phyloP scores from a whole-genome alignment of 2,797 vertebrate species.

The Nasua narica region DNA sequence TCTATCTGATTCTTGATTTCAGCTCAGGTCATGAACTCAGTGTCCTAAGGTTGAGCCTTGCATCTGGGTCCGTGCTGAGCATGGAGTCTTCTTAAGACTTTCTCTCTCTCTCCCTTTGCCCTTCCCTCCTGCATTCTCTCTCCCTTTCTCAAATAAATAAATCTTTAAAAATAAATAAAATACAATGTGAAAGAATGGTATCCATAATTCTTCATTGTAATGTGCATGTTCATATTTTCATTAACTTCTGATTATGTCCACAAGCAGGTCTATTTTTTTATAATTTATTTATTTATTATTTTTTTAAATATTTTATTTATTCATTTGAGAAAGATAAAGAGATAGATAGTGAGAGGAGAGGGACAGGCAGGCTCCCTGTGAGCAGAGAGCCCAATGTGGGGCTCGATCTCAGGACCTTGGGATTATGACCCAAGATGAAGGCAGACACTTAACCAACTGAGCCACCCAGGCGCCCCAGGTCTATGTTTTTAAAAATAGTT shows the following conservation, averaged over 20 bases:
- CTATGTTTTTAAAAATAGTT: neutral
- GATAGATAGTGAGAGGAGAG: too few relatives aligned
- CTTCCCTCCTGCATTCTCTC: neutral
- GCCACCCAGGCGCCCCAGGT: neutral
- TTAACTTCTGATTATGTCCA: neutral
- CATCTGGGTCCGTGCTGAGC: neutral
- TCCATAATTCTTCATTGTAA: neutral
- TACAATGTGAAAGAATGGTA: neutral
- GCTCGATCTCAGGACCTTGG: too few relatives aligned
- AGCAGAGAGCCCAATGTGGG: too few relatives aligned
- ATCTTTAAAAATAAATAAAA: neutral
- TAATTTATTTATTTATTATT: too few relatives aligned
- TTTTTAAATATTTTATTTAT: too few relatives aligned
- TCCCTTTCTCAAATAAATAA: neutral
- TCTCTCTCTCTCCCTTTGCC: neutral
- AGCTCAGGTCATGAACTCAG: neutral
- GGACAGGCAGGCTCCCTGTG: too few relatives aligned
- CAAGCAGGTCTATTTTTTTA: neutral
- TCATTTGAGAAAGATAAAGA: too few relatives aligned
- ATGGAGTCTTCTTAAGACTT: neutral
- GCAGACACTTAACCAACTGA: too few relatives aligned
- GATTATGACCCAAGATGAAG: too few relatives aligned
- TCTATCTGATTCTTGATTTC: neutral
- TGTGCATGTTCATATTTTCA: neutral
- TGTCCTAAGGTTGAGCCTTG: neutral